Conservation (phyloP, 2,113 vertebrate genomes). For the Marcusenius ussheri region DNA sequence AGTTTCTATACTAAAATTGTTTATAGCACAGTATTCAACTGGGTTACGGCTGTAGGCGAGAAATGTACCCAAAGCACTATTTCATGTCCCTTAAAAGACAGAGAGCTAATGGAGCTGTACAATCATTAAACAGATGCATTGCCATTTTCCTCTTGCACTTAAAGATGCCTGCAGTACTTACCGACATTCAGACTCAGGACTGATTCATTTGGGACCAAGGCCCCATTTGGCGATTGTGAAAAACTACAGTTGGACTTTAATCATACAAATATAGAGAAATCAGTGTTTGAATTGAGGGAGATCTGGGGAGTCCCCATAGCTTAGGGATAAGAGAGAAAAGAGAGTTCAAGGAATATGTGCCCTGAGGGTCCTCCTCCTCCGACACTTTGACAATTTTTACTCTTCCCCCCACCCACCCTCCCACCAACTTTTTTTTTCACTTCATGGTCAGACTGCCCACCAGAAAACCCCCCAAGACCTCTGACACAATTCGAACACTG, state of each 20-base stretch:
- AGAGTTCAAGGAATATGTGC: neutral
- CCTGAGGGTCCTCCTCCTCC: too few relatives aligned
- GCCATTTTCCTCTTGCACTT: too few relatives aligned
- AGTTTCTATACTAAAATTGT: neutral
- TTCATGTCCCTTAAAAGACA: neutral
- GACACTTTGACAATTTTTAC: too few relatives aligned
- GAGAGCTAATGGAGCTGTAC: neutral
- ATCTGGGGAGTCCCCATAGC: neutral
- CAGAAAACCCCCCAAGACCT: neutral
- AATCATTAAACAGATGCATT: neutral
- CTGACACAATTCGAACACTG: neutral
- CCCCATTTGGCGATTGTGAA: neutral
- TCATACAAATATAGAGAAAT: neutral
- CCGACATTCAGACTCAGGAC: neutral
- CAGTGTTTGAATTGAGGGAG: neutral
- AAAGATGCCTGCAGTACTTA: neutral
- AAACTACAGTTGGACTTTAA: neutral
- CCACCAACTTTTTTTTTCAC: neutral
- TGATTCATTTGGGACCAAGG: neutral
- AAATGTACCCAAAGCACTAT: conserved; percentile 11
- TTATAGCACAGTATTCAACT: neutral
- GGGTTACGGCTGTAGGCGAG: neutral
- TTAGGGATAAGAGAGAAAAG: neutral
- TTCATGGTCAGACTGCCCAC: neutral
- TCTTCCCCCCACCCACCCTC: neutral